These are phyloP conservation scores for Elegia similella DNA, from an alignment of 2,888 invertebrate species.

Conservation along the genomic window DNA sequence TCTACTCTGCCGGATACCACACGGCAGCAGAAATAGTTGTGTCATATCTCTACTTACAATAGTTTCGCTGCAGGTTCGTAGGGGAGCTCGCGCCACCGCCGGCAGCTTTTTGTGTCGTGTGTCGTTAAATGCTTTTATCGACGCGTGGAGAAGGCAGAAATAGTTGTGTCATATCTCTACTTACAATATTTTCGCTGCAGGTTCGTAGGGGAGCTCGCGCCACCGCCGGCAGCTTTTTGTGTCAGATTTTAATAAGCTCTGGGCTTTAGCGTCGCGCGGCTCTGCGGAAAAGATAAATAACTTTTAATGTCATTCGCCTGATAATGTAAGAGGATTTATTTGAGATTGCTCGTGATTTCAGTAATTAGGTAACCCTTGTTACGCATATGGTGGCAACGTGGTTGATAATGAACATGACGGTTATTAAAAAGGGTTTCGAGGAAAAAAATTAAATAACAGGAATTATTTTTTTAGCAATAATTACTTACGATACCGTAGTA, in stretches of 20 bases:
- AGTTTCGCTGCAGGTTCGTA: no score
- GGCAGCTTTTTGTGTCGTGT: no score
- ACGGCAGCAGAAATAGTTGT: no score
- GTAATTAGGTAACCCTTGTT: slow-evolving; percentile 1
- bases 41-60: no score
- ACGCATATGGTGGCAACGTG: not conserved
- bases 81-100: no score
- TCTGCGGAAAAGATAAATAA: slow-evolving; percentile 47
- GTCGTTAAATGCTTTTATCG: no score
- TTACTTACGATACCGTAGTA: no score
- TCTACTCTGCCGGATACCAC: no score
- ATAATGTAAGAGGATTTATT: slow-evolving; percentile 17
- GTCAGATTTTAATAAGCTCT: slow-evolving; percentile 70
- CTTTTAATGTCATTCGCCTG: slow-evolving; percentile 36
- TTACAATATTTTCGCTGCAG: not conserved
- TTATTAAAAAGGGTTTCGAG: not conserved
- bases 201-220: slow-evolving; percentile 42
- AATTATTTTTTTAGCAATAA: no score
- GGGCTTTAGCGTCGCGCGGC: slow-evolving; percentile 56
- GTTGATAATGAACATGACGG: no score
- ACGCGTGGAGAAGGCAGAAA: no score
- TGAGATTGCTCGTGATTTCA: slow-evolving; percentile 35
- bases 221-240: slow-evolving; percentile 60
- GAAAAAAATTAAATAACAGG: no score
- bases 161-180: not conserved